Percentiles rank a stretch among this genome's conserved stretches.
phyloP scores from a whole-genome alignment of 2,888 invertebrate species.

The Lampropteryx suffumata region DNA sequence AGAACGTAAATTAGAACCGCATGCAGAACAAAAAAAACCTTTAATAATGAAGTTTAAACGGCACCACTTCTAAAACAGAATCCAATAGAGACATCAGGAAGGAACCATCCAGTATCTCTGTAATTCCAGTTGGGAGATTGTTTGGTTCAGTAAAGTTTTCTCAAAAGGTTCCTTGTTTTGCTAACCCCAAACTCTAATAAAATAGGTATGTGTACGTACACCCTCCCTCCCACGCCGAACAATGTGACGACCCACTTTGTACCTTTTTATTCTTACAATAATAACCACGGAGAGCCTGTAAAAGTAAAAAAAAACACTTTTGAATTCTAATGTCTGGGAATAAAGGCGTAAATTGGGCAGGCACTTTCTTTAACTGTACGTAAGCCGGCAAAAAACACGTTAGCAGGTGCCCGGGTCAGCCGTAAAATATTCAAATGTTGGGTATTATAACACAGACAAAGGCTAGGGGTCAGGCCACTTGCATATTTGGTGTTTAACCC shows the following conservation, averaged over 20 bases:
- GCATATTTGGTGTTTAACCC: constrained; percentile 40
- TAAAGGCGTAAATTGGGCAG: constrained; percentile 20
- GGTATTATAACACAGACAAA: constrained; percentile 51
- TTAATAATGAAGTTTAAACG: background rate
- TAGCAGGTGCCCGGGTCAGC: constrained; percentile 44
- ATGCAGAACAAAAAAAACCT: no score
- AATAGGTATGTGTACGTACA: constrained; percentile 31
- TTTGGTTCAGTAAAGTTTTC: constrained; percentile 22
- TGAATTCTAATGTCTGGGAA: constrained; percentile 23
- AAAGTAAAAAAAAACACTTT: constrained; percentile 26
- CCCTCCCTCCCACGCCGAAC: constrained; percentile 27
- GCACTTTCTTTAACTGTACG: constrained; percentile 26
- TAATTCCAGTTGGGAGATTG: constrained; percentile 22
- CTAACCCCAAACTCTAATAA: constrained; percentile 31
- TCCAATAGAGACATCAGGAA: constrained; percentile 10
- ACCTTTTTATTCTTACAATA: constrained; percentile 35
- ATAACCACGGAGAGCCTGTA: constrained; percentile 29
- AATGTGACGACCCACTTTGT: constrained; percentile 35
- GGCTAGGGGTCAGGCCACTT: constrained; percentile 34
- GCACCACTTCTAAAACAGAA: constrained; percentile 9
- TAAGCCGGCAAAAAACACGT: constrained; percentile 45
- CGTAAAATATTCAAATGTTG: constrained; percentile 63
- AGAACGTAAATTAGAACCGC: no score
- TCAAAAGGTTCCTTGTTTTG: constrained; percentile 27
- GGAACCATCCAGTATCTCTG: constrained; percentile 17